Conservation (phyloP, 2,797 vertebrate genomes). For the Anabacerthia variegaticeps region DNA sequence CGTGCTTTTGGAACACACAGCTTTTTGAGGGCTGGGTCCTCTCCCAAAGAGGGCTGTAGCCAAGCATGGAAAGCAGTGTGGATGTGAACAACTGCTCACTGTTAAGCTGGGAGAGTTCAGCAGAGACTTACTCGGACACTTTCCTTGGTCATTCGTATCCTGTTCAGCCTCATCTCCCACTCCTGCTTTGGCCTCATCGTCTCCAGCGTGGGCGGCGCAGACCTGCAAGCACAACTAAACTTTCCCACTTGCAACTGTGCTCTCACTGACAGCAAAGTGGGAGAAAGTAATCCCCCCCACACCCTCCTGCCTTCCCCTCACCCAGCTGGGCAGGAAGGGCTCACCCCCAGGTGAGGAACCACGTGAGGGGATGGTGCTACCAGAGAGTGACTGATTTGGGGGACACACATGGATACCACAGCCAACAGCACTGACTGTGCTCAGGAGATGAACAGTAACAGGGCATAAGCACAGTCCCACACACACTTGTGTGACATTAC, state of each 20-base stretch:
- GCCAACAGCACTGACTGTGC: accelerated
- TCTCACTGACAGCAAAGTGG: not conserved
- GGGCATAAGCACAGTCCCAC: not conserved
- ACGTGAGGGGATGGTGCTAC: not conserved
- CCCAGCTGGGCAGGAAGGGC: not conserved
- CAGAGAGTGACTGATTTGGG: not conserved
- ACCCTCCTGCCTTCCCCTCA: not conserved
- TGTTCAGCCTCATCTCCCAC: constrained; percentile 80
- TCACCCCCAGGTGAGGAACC: not conserved
- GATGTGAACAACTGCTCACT: accelerated
- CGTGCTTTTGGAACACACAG: not conserved
- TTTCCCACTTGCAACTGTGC: not conserved
- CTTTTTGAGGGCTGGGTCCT: too few species aligned
- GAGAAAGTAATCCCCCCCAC: not conserved
- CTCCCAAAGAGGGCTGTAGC: not conserved
- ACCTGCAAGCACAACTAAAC: constrained; percentile 63
- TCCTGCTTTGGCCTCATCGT: constrained; percentile 79
- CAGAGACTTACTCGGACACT: constrained; percentile 73
- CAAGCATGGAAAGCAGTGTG: accelerated
- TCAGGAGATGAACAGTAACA: not conserved
- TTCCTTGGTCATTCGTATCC: constrained; percentile 79
- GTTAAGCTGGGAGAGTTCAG: not conserved
- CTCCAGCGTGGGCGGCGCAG: constrained; percentile 74
- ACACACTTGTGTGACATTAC: accelerated
- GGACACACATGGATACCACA: too few species aligned